Conservation (phyloP, 1,140 invertebrate genomes). For the Trichonephila clavata region DNA sequence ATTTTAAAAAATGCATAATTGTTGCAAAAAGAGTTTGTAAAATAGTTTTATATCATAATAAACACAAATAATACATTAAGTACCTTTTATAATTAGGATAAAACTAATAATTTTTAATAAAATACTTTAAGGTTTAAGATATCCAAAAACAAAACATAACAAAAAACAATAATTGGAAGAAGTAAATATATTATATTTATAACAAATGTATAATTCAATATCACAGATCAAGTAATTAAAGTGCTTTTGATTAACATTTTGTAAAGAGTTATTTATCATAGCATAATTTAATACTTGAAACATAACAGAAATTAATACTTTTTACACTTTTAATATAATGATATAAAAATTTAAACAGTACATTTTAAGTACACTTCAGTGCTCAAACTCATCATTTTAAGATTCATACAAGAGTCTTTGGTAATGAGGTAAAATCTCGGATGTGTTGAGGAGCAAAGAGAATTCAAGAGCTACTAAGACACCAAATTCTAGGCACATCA, state of each 20-base stretch:
- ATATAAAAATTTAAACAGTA: background rate
- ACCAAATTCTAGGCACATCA: conserved; percentile 95
- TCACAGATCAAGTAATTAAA: background rate
- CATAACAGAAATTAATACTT: background rate
- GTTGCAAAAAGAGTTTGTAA: too few relatives aligned
- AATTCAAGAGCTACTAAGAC: conserved; percentile 96
- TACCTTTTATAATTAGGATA: too few relatives aligned
- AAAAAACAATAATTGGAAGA: background rate
- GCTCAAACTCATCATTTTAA: conserved; percentile 7
- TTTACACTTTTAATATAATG: background rate
- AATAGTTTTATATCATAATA: too few relatives aligned
- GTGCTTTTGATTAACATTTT: background rate
- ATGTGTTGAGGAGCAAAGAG: conserved; percentile 92
- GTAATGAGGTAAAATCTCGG: conserved; percentile 96
- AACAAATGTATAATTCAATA: conserved; percentile 31
- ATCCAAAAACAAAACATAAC: background rate
- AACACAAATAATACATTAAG: too few relatives aligned
- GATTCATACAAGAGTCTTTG: conserved; percentile 89
- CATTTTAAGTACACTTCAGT: conserved; percentile 4
- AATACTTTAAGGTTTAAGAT: background rate
- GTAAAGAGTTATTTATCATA: background rate
- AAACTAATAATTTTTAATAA: too few relatives aligned
- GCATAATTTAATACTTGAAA: background rate
- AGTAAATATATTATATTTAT: background rate
- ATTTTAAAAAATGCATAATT: too few relatives aligned